Percentiles rank a stretch among this genome's conserved stretches.
phyloP scores from a whole-genome alignment of 1,140 invertebrate species.

The Littorina saxatilis region DNA sequence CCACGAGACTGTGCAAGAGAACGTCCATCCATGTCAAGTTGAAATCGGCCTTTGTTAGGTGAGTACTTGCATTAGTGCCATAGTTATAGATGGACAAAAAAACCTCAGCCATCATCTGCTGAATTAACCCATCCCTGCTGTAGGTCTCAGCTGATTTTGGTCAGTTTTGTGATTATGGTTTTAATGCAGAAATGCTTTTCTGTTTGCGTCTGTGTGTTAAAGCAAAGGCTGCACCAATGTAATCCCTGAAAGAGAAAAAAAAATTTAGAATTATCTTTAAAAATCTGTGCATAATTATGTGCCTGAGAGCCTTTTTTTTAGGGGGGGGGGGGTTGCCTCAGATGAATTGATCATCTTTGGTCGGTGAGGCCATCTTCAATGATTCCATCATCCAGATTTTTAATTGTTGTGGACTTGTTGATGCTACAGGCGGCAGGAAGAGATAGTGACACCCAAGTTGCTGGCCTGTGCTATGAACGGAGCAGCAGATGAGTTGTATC shows the following conservation, averaged over 20 bases:
- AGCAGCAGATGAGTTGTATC: constrained; percentile 62
- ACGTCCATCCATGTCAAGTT: constrained; percentile 58
- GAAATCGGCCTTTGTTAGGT: constrained; percentile 60
- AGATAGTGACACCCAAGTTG: constrained; percentile 62
- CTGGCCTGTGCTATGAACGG: constrained; percentile 64
- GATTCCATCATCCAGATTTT: too few relatives aligned
- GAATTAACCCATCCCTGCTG: neutral
- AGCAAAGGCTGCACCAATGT: neutral
- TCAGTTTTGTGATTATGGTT: neutral
- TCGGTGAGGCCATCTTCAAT: too few relatives aligned
- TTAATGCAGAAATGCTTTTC: neutral
- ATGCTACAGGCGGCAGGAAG: constrained; percentile 63
- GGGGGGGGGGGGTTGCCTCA: too few relatives aligned
- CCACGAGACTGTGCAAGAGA: constrained; percentile 57
- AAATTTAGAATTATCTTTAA: neutral
- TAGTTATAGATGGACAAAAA: neutral
- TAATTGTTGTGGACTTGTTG: too few relatives aligned
- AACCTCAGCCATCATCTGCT: neutral
- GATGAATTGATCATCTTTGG: too few relatives aligned
- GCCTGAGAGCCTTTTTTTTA: too few relatives aligned
- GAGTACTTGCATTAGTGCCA: neutral
- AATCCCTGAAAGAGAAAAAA: neutral
- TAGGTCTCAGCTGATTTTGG: neutral
- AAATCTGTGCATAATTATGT: too few relatives aligned
- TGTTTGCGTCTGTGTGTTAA: neutral